Percentiles rank a stretch among this genome's conserved stretches.
Conservation (phyloP, 2,113 vertebrate genomes). For the Brienomyrus brachyistius region DNA sequence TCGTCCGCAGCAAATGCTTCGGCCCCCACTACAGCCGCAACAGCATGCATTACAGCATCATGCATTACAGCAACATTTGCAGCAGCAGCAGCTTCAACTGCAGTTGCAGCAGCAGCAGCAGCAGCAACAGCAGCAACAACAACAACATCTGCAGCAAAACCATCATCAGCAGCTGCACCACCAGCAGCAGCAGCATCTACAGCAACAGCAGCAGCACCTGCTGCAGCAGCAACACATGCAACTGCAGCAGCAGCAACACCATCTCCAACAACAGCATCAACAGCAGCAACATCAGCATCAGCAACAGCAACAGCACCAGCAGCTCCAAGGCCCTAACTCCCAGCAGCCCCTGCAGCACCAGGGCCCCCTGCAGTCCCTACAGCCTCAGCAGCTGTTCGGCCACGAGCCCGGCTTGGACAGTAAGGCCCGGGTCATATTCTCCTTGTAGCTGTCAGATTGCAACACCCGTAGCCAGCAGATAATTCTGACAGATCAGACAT, state of each 20-base stretch:
- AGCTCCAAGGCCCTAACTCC: constrained; percentile 47
- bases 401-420: constrained; percentile 83
- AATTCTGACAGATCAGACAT: not conserved
- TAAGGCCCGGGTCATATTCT: constrained; percentile 53
- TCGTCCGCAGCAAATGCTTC: constrained; percentile 44
- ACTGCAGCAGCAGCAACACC: constrained; percentile 32
- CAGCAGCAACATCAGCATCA: constrained; percentile 56
- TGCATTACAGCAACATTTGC: constrained; percentile 43
- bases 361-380: constrained; percentile 47
- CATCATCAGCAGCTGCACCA: constrained; percentile 57
- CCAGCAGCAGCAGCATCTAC: constrained; percentile 50
- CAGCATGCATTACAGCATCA: constrained; percentile 51
- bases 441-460: not conserved
- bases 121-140: constrained; percentile 63
- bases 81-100: constrained; percentile 42
- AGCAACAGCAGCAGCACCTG: constrained; percentile 35
- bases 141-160: constrained; percentile 61
- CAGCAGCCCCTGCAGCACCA: constrained; percentile 36
- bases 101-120: constrained; percentile 64
- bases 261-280: constrained; percentile 42
- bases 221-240: constrained; percentile 48
- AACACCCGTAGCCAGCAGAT: not conserved
- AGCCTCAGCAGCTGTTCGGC: constrained; percentile 76
- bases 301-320: constrained; percentile 42
- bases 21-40: constrained; percentile 54